Conservation (phyloP, 2,113 vertebrate species). For the Pavo muticus region DNA sequence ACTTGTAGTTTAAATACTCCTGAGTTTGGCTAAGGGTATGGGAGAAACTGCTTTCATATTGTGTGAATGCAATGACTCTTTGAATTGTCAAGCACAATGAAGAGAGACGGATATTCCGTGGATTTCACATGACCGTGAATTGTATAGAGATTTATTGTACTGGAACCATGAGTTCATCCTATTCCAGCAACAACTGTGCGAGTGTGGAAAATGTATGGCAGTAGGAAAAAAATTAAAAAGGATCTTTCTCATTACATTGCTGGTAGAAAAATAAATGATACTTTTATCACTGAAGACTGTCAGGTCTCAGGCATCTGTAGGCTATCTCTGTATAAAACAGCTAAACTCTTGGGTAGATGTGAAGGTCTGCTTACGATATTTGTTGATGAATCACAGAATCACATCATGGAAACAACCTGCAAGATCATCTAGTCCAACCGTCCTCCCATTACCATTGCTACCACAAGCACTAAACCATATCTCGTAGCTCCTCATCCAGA, state of each 20-base stretch:
- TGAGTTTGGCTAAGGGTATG: not conserved
- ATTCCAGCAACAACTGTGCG: not conserved
- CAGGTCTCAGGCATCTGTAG: constrained; percentile 2
- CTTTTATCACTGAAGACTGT: not conserved
- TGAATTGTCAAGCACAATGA: not conserved
- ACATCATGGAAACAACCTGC: no score
- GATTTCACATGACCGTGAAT: not conserved
- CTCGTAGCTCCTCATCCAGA: no score
- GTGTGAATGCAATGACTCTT: not conserved
- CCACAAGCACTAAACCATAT: no score
- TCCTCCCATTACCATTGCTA: no score
- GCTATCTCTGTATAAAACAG: constrained; percentile 3
- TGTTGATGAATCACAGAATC: not conserved
- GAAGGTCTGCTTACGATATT: constrained; percentile 8
- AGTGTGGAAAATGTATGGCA: not conserved
- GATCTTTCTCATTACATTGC: not conserved
- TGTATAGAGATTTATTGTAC: not conserved
- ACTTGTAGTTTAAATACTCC: not conserved
- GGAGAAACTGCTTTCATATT: not conserved
- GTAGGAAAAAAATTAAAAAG: not conserved
- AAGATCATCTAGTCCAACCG: no score
- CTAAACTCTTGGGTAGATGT: not conserved
- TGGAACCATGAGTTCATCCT: not conserved
- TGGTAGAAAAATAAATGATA: not conserved
- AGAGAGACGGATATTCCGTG: not conserved